Evolutionary conservation across 1,140 invertebrate genomes (phyloP).

Genomic region (Drosophila sturtevanti): DNA sequence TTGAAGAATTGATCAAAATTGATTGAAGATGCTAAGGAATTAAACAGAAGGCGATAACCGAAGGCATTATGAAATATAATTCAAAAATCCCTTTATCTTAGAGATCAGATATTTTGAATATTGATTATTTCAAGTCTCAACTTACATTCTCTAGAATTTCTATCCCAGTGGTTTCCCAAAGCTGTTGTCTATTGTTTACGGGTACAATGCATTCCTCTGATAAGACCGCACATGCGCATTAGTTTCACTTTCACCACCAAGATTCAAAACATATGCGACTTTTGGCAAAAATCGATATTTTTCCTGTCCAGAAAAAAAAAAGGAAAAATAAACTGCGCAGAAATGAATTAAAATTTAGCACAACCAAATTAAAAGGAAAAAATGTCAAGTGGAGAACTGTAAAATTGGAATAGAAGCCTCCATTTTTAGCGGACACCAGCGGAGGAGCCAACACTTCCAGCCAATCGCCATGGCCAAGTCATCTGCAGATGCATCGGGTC

Average conservation of each 20-base stretch:
- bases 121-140: too few relatives aligned
- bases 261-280: constrained; percentile 69
- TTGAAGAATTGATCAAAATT: too few relatives aligned
- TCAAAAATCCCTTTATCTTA: too few relatives aligned
- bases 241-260: constrained; percentile 28
- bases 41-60: too few relatives aligned
- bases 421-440: constrained; percentile 2
- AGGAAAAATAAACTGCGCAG: constrained; percentile 39
- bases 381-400: background rate
- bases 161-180: constrained; percentile 4
- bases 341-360: constrained; percentile 18
- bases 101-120: too few relatives aligned
- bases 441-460: constrained; percentile 19
- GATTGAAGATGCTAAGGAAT: too few relatives aligned
- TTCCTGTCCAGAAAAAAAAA: constrained; percentile 36
- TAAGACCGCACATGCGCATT: constrained; percentile 71
- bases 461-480: constrained; percentile 71
- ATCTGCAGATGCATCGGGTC: constrained; percentile 84
- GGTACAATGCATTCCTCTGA: constrained; percentile 46
- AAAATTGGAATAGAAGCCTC: background rate
- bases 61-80: too few relatives aligned
- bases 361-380: background rate
- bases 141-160: too few relatives aligned
- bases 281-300: constrained; percentile 70
- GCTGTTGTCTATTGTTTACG: constrained; percentile 49